phyloP scores from a whole-genome alignment of 1,140 invertebrate genomes.

The roundworm (Caenorhabditis elegans) region WBcel235 BX284602.5:5082001-5082500 shows the following conservation, averaged over 20 bases:
- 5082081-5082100: no score
- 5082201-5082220: neutral
- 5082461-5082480: no score
- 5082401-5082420: no score
- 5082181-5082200: neutral
- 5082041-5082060: neutral
- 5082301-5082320: neutral
- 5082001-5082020: neutral
- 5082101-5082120: neutral
- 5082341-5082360: conserved; percentile 2
- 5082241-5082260: neutral
- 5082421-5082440: no score
- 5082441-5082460: no score
- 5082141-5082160: neutral
- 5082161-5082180: conserved; percentile 8
- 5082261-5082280: neutral
- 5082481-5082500: no score
- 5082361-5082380: neutral
- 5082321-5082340: neutral
- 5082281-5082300: neutral
- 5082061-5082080: neutral
- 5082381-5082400: no score
- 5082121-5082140: neutral
- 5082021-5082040: neutral
- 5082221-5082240: neutral